phyloP scores from a whole-genome alignment of 2,888 invertebrate genomes.

The Tethea ocularis region DNA sequence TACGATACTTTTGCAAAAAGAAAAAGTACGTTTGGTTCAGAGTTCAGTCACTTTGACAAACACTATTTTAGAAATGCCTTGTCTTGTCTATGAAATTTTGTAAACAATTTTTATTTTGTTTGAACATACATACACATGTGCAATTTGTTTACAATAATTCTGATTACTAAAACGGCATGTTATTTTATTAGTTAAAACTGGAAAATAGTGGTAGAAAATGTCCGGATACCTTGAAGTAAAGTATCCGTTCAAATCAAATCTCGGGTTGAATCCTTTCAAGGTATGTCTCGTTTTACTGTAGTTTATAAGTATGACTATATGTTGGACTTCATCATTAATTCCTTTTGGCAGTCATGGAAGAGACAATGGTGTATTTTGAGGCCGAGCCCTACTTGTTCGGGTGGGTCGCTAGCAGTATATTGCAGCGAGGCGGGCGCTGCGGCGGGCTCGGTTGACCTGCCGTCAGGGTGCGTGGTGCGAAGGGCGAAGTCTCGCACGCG shows the following conservation, averaged over 20 bases:
- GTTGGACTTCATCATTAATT: conserved; percentile 20
- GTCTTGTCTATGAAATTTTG: conserved; percentile 49
- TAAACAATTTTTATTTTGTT: conserved; percentile 51
- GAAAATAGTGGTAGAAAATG: conserved; percentile 47
- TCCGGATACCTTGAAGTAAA: conserved; percentile 86
- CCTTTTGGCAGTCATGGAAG: conserved; percentile 83
- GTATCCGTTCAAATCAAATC: conserved; percentile 84
- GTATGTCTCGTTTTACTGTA: conserved; percentile 58
- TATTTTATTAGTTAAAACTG: conserved; percentile 23
- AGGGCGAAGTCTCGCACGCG: conserved; percentile 87
- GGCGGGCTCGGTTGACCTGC: conserved; percentile 81
- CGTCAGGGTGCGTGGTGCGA: conserved; percentile 84
- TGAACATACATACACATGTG: conserved; percentile 40
- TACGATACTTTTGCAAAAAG: no score
- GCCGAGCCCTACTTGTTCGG: conserved; percentile 80
- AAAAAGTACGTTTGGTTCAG: no score
- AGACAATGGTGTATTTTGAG: conserved; percentile 86
- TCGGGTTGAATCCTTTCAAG: conserved; percentile 86
- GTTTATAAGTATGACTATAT: no score
- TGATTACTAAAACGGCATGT: conserved; percentile 15
- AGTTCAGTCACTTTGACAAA: conserved; percentile 66
- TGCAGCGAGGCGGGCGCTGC: conserved; percentile 77
- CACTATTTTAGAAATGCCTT: conserved; percentile 66
- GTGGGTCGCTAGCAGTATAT: conserved; percentile 83
- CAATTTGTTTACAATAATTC: conserved; percentile 30